Percentiles rank a stretch among this genome's conserved stretches.
These are phyloP conservation scores for Halcyon malimbica DNA, from an alignment of 2,113 vertebrate species.

Conservation along the genomic window DNA sequence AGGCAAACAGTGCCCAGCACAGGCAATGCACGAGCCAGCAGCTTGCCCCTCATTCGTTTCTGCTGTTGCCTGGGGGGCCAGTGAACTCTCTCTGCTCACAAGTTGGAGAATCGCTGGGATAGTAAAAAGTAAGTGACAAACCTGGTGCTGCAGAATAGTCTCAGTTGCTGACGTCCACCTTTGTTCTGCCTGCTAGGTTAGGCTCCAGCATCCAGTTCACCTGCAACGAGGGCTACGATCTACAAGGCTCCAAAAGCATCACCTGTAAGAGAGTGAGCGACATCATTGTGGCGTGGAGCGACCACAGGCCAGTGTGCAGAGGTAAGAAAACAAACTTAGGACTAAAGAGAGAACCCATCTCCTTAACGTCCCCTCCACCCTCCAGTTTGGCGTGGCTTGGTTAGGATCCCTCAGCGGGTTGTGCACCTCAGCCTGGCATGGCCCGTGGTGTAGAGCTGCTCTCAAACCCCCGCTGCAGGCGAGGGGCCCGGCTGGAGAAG, in stretches of 20 bases:
- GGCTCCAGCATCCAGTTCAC: slow-evolving; percentile 96
- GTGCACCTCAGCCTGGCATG: not conserved
- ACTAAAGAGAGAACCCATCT: not conserved
- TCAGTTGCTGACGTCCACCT: not conserved
- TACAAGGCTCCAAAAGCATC: slow-evolving; percentile 97
- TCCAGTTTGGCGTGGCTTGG: rapidly evolving
- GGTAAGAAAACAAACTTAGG: slow-evolving; percentile 73
- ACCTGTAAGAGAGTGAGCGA: slow-evolving; percentile 95
- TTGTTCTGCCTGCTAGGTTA: slow-evolving; percentile 78
- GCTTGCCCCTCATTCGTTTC: not conserved
- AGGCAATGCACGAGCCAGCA: not conserved
- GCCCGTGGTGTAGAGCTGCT: rapidly evolving
- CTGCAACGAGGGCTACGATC: slow-evolving; percentile 95
- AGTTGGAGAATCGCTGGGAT: not conserved
- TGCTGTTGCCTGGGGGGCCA: not conserved
- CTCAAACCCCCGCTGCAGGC: not conserved
- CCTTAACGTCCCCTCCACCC: not conserved
- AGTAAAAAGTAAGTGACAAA: not conserved
- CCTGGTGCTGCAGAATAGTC: not conserved
- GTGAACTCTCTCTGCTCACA: not conserved
- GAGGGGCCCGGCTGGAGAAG: not conserved
- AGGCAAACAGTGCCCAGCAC: not conserved
- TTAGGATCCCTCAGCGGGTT: not conserved
- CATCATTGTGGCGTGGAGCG: slow-evolving; percentile 97
- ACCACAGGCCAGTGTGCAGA: slow-evolving; percentile 95